Base-by-base conservation (phyloP, 2,888 invertebrate species). In the Dynastes grantii region DNA sequence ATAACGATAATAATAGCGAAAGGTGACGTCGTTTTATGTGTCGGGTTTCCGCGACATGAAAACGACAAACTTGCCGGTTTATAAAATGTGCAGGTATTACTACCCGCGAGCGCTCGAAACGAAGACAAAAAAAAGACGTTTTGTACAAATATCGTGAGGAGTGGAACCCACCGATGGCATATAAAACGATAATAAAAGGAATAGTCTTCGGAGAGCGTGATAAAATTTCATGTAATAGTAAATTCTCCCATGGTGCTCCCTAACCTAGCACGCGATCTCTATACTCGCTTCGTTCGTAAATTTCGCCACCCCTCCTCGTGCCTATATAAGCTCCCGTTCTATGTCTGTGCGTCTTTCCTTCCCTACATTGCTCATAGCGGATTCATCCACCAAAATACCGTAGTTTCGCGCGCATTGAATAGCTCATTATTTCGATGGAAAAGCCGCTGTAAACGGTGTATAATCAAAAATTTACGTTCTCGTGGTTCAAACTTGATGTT, bases 141-240 rank as follows among this genome's bases (percentile, higher is more conserved):
- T 68, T 51, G 68, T 51, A 53, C 68, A 53, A 68, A 68, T 68
- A 68, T 68, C 68, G 68, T 68, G 68, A 68, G 68, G 13, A 63
- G 63, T 8, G 63, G 49, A 68, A 68, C 68, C 68, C 68, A 68
- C 68, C 51, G 68, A 68, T 68, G 68, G 68, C 68, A 68, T 68
- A 68, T 68, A 68, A 68, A 68, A 68, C 68, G 68, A 68, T 68
- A 68, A 68, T 68, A 68, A 68, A 68, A 68, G 68, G 49, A 68
- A 63, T 63, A 68, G 68, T 68, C 68, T 68, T 68, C 68, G 68
- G 68, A 68, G 68, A 68, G 68, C 68, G 68, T 68, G 68, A 68
- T 68, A 68, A 68, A 68, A 68, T 68, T 68, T 68, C 68, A 68
- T 68, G 68, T 68, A 68, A 68, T 68, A 68, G 68, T 68, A 68